These are phyloP conservation scores for Perizoma flavofasciatum DNA, from an alignment of 2,888 invertebrate genomes.

Conservation along the genomic window DNA sequence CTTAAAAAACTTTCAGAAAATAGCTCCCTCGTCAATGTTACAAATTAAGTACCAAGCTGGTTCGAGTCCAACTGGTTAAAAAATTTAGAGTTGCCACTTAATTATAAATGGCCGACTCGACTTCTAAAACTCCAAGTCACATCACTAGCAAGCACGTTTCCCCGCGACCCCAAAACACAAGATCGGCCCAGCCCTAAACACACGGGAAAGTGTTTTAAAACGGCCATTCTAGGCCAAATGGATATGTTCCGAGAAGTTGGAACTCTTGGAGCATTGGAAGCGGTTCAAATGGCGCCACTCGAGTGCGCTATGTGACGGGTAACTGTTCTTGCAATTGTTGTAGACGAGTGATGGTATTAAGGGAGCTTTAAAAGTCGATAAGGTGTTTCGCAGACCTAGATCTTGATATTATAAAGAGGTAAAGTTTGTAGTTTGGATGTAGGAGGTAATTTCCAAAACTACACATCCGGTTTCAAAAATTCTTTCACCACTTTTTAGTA, in stretches of 20 bases:
- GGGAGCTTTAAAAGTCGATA: slow-evolving; percentile 10
- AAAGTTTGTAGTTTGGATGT: no score
- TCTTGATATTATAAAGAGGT: no score
- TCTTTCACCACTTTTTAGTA: no score
- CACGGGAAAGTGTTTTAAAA: slow-evolving; percentile 70
- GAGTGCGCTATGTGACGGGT: slow-evolving; percentile 32
- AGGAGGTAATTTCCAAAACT: no score
- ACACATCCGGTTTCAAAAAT: no score
- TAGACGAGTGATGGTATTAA: slow-evolving; percentile 16
- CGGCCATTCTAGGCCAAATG: slow-evolving; percentile 54
- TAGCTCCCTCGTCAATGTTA: no score
- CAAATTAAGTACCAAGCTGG: background rate
- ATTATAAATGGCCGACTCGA: no score
- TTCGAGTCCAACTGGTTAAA: no score
- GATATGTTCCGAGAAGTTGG: slow-evolving; percentile 50
- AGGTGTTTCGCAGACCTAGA: background rate
- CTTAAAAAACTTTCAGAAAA: no score
- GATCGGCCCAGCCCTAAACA: slow-evolving; percentile 56
- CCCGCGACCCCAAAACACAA: slow-evolving; percentile 42
- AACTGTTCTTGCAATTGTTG: slow-evolving; percentile 31
- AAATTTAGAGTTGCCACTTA: no score
- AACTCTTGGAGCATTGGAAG: slow-evolving; percentile 42
- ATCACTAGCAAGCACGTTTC: slow-evolving; percentile 16
- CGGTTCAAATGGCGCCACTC: slow-evolving; percentile 37
- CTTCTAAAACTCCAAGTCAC: background rate